These are phyloP conservation scores for Acholoe squamosa DNA, from an alignment of 2,888 invertebrate species.

Conservation along the genomic window DNA sequence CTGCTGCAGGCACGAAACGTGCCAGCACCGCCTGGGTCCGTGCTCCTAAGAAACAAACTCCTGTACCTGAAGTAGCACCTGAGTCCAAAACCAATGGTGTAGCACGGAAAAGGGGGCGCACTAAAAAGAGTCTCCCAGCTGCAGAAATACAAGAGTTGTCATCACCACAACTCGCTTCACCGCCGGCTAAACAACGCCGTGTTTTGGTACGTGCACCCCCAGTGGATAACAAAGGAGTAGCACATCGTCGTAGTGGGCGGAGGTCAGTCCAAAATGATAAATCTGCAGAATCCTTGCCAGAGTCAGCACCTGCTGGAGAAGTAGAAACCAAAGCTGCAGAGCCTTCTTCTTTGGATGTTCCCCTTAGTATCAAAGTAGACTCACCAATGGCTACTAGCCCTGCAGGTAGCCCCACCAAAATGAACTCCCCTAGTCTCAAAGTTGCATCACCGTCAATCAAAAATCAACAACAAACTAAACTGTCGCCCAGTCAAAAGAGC, in stretches of 20 bases:
- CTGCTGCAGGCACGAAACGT: not conserved
- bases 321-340: not conserved
- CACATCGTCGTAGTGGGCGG: not conserved
- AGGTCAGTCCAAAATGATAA: not conserved
- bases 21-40: conserved; percentile 51
- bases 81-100: not conserved
- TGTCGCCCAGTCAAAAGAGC: not conserved
- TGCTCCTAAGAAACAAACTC: not conserved
- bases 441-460: not conserved
- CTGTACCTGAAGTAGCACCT: not conserved
- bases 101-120: not conserved
- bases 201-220: not conserved
- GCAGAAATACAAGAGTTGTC: too few species aligned
- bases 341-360: not conserved
- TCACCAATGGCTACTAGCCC: not conserved
- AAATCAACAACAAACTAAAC: not conserved
- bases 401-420: not conserved
- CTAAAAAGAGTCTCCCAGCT: not conserved
- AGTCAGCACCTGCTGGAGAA: not conserved
- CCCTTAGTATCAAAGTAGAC: not conserved
- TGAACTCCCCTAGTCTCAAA: not conserved
- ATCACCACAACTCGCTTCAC: not conserved
- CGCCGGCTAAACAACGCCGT: not conserved
- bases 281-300: not conserved
- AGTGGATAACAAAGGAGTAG: not conserved